These are phyloP conservation scores for Parochlus steinenii DNA, from an alignment of 2,888 invertebrate genomes.

Conservation along the genomic window DNA sequence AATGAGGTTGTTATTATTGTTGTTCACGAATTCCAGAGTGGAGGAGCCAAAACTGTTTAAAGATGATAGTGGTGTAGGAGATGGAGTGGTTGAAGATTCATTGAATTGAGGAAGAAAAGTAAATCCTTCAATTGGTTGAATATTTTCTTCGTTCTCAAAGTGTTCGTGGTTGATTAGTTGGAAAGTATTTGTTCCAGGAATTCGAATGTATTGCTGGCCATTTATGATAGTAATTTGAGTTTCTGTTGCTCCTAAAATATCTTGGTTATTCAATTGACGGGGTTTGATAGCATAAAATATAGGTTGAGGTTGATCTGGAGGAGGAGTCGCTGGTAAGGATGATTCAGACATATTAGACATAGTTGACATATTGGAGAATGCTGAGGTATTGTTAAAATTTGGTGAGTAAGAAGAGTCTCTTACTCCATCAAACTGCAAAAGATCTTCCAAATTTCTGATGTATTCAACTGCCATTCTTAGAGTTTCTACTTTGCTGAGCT, in stretches of 20 bases:
- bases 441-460: conserved; percentile 60
- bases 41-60: not conserved
- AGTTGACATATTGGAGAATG: conserved; percentile 22
- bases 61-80: conserved; percentile 10
- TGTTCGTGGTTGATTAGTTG: conserved; percentile 40
- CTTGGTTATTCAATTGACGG: conserved; percentile 37
- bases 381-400: conserved; percentile 22
- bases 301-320: conserved; percentile 31
- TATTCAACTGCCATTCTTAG: conserved; percentile 82
- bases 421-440: conserved; percentile 48
- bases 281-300: conserved; percentile 22
- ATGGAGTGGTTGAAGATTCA: conserved; percentile 3
- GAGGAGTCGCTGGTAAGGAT: conserved; percentile 36
- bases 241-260: conserved; percentile 20
- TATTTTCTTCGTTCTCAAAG: conserved; percentile 46
- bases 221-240: conserved; percentile 25
- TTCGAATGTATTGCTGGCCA: conserved; percentile 39
- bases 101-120: conserved; percentile 34
- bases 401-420: conserved; percentile 25
- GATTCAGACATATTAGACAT: conserved; percentile 34
- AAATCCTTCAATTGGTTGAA: conserved; percentile 30
- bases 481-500: conserved; percentile 77
- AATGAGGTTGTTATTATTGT: conserved; percentile 5
- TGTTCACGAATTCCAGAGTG: conserved; percentile 1
- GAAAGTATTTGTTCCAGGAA: conserved; percentile 43